Evolutionary conservation across 2,888 invertebrate genomes (phyloP).

Genomic region (Nephrotoma flavescens): DNA sequence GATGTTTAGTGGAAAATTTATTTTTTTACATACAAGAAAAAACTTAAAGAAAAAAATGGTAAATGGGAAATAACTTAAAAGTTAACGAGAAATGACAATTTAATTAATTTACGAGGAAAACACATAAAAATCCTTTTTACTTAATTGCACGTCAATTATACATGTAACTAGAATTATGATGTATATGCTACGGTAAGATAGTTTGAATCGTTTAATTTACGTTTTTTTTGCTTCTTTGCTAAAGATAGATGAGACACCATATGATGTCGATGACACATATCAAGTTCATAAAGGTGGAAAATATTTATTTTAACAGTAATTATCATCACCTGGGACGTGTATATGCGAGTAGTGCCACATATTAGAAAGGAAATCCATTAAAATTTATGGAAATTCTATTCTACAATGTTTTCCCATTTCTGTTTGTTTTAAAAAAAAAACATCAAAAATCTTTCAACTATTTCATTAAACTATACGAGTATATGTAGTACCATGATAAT

Average conservation of each 20-base stretch:
- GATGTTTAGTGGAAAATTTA: neutral
- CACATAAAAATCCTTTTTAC: neutral
- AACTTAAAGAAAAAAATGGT: neutral
- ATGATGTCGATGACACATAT: neutral
- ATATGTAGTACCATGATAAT: neutral
- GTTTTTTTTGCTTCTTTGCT: neutral
- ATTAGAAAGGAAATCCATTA: neutral
- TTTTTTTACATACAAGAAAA: neutral
- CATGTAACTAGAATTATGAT: neutral
- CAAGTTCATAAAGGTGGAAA: neutral
- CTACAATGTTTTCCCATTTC: neutral
- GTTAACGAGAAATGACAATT: neutral
- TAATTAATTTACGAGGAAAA: neutral
- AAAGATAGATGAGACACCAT: neutral
- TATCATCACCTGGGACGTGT: neutral
- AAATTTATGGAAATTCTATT: neutral
- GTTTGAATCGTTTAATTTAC: neutral
- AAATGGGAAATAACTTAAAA: neutral
- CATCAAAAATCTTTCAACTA: neutral
- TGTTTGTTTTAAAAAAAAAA: neutral
- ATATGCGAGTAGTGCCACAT: neutral
- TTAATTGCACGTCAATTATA: neutral
- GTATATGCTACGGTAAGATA: neutral
- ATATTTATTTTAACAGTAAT: neutral
- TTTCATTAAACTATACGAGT: neutral